Evolutionary conservation across 2,113 vertebrate species (phyloP).

Genomic region (Ramphastos sulfuratus): DNA sequence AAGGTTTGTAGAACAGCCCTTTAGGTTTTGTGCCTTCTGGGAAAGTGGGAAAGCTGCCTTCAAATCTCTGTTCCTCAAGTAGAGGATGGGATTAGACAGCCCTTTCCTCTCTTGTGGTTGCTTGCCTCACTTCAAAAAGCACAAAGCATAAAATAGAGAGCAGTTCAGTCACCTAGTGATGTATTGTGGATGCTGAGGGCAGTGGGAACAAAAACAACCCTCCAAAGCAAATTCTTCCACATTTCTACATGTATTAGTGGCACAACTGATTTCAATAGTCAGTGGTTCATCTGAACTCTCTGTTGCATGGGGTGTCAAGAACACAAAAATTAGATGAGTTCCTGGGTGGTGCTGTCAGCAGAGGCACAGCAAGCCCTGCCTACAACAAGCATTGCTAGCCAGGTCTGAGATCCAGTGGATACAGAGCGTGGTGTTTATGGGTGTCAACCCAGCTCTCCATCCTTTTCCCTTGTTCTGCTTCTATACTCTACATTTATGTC

Average conservation of each 20-base stretch:
- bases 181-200: not conserved
- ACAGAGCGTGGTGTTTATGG: not conserved
- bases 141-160: not conserved
- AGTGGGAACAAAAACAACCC: not conserved
- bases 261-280: not conserved
- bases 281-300: not conserved
- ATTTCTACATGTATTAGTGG: fast-evolving
- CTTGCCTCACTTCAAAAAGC: not conserved
- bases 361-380: not conserved
- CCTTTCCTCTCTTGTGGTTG: not conserved
- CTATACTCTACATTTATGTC: not conserved
- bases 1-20: not conserved
- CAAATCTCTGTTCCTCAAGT: not conserved
- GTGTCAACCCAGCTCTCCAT: not conserved
- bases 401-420: not conserved
- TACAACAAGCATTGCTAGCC: fast-evolving
- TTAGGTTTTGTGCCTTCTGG: not conserved
- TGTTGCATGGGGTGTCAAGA: fast-evolving
- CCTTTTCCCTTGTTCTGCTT: not conserved
- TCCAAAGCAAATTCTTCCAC: not conserved
- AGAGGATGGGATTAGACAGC: not conserved
- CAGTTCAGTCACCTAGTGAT: fast-evolving
- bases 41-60: not conserved
- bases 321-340: not conserved
- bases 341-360: not conserved